Percentiles rank a stretch among this genome's conserved stretches.
Conservation (phyloP, 2,888 invertebrate species). For the Stenolophus ochropezus region DNA sequence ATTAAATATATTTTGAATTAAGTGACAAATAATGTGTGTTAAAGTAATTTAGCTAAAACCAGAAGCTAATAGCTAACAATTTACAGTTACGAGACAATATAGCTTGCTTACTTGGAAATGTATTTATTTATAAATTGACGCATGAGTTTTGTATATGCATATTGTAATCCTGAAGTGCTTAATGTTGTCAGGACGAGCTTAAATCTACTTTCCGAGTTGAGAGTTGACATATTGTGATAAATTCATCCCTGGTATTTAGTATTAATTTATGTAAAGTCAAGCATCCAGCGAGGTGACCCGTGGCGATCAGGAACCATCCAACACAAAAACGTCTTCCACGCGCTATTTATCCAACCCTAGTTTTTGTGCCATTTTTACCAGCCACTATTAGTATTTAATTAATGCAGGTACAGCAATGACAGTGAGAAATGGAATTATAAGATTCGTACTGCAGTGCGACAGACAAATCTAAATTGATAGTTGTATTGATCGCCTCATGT, state of each 20-base stretch:
- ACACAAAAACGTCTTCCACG: too few relatives aligned
- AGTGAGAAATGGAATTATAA: neutral
- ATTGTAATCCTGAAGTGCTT: conserved; percentile 23
- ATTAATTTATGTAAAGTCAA: conserved; percentile 32
- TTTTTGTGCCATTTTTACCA: too few relatives aligned
- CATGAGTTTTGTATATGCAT: neutral
- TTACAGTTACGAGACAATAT: too few relatives aligned
- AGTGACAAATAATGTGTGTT: too few relatives aligned
- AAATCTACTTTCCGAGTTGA: neutral
- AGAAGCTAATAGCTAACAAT: too few relatives aligned
- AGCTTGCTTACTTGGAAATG: too few relatives aligned
- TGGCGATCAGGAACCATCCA: neutral
- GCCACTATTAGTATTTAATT: too few relatives aligned
- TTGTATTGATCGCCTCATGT: neutral
- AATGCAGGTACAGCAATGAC: too few relatives aligned
- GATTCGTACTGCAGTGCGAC: neutral
- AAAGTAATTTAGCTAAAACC: too few relatives aligned
- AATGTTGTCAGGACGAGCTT: conserved; percentile 16
- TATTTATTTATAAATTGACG: neutral
- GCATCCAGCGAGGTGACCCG: neutral
- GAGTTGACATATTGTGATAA: conserved; percentile 31
- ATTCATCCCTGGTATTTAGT: conserved; percentile 16
- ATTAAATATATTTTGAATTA: too few relatives aligned
- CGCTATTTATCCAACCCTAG: too few relatives aligned
- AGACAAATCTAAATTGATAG: neutral